Evolutionary conservation across 2,888 invertebrate genomes (phyloP).

Genomic region (Sarcophaga subvicina): DNA sequence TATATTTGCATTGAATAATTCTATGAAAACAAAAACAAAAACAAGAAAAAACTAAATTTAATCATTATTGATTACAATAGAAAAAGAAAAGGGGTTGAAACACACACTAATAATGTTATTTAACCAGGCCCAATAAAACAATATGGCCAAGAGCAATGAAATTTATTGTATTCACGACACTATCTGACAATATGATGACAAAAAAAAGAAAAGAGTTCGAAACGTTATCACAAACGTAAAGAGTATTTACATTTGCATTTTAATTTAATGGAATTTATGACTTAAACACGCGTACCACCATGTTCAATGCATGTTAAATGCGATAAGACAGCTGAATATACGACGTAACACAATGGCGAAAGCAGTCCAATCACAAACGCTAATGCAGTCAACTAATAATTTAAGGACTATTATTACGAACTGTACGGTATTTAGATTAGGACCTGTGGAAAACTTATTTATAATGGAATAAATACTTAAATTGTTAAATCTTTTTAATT

Average conservation of each 20-base stretch:
- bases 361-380: conserved; percentile 18
- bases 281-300: conserved; percentile 69
- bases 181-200: conserved; percentile 6
- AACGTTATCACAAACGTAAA: conserved; percentile 47
- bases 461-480: no score
- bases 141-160: conserved; percentile 31
- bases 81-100: no score
- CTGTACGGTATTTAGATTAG: no score
- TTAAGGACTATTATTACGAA: no score
- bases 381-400: background rate
- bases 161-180: background rate
- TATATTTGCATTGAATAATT: no score
- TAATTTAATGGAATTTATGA: conserved; percentile 69
- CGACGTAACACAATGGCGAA: background rate
- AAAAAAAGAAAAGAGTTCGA: background rate
- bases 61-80: background rate
- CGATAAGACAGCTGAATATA: conserved; percentile 42
- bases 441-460: no score
- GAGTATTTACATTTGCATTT: conserved; percentile 49
- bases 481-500: no score
- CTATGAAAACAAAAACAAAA: background rate
- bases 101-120: conserved; percentile 12
- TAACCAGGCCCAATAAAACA: conserved; percentile 36
- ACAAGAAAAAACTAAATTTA: conserved; percentile 40
- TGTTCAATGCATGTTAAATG: conserved; percentile 64